Base-by-base conservation (phyloP, 2,888 invertebrate species). In the Apantesis nais region DNA sequence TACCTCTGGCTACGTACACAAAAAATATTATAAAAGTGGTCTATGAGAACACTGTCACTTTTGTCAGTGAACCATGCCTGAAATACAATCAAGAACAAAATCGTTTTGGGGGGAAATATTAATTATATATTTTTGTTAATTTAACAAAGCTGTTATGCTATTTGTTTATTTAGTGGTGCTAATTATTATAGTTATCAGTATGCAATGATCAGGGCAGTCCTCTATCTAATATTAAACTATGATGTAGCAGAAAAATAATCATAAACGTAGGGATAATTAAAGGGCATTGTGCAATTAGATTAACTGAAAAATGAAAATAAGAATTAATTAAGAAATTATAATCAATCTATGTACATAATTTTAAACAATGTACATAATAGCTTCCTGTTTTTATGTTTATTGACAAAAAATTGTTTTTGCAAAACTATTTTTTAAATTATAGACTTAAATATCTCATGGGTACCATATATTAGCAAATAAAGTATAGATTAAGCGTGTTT, bases 21-120 rank as follows among this genome's bases (percentile, higher is more conserved):
- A 74, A 63, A 48, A 4, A 34, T 66, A n/a, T 62, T 22, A 69
- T 66, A 73, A 61, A 75, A 78, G 68, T 62, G 41, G 58, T 69
- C 29, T 62, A 73, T 68, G 39, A 70, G 58, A 74, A 74, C 70
- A 70, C 60, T 34, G 48, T 67, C 73, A 72, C 78, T 83, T 76
- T 81, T 68, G 37, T 62, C 73, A 61, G 66, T 75, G 70, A 72
- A 66, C 41, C 44, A 66, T 44, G 66, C 66, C 67, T 29, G n/a
- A 39, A 55, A 68, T 74, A 83, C 74, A 74, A 52, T 74, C 66
- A 63, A 11, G 25, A 8, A 2, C 37, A 70, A 70, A 71, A 41
- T 44, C 34, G 8, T 60, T 52, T 14, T 19, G 16, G 1, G 44
- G 25, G n/a, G 9, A 22, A 41, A 31, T 63, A 41, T 63, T 19